Percentiles rank a stretch among this genome's conserved stretches.
Evolutionary conservation across 2,797 vertebrate genomes (phyloP).

Genomic region (Xerus rutilus): DNA sequence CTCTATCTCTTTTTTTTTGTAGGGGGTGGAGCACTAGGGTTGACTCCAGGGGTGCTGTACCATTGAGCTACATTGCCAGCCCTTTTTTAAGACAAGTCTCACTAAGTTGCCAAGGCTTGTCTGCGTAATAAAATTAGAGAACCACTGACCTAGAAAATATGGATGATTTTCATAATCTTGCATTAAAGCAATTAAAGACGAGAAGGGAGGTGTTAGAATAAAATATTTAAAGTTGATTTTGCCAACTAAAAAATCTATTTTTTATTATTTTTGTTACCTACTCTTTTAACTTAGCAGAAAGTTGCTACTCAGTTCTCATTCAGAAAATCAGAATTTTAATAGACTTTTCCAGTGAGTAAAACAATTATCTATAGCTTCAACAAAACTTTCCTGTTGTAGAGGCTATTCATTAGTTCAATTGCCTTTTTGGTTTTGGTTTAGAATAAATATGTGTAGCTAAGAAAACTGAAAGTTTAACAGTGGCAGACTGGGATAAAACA

Average conservation of each 20-base stretch:
- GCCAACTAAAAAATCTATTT: not conserved
- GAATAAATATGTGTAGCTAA: constrained; percentile 24
- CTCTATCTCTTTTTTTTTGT: no score
- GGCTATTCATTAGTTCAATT: not conserved
- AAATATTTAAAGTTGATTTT: not conserved
- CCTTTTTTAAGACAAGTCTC: no score
- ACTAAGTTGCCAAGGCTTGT: no score
- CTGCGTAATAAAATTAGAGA: constrained; percentile 27
- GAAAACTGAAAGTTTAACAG: not conserved
- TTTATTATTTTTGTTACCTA: not conserved
- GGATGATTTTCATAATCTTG: constrained; percentile 30
- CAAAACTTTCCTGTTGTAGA: not conserved
- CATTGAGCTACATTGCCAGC: no score
- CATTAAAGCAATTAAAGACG: not conserved
- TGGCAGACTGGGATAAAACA: not conserved
- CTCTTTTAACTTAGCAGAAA: not conserved
- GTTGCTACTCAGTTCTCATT: not conserved
- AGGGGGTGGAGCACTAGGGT: no score
- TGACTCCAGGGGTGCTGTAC: no score
- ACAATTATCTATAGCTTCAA: not conserved
- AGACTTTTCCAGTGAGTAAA: not conserved
- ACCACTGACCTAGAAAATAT: not conserved
- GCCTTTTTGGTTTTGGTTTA: not conserved
- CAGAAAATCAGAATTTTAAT: constrained; percentile 21
- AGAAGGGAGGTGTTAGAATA: not conserved